Base-by-base conservation (phyloP, 2,797 vertebrate genomes). In the Margarornis squamiger region DNA sequence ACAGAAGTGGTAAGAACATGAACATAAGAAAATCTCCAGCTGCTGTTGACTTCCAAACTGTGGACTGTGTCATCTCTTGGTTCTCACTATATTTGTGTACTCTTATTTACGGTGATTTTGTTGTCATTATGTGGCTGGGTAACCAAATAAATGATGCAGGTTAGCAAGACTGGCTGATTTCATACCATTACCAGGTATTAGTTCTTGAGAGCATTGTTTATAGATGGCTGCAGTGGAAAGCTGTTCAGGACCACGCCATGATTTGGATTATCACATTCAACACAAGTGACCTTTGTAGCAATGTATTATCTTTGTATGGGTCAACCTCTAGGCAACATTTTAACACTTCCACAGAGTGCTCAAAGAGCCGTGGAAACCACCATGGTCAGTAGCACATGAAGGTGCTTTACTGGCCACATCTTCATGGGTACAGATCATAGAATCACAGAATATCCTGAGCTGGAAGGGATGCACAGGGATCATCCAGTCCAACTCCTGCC, bases 361-460 rank as follows among this genome's bases (percentile, higher is more conserved):
- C 12, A 13, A 18, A 88, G 41, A 29, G 16, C 55, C 14, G 3
- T 21, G 23, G 14, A 34, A 38, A 79, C 78, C 66, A 54, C 49
- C 10, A 12, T 1, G 1, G 23, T 59, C 46, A 51, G 29, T 67
- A 38, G 61, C 1, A 1, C 17, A 41, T 5, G 0, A 30, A 61
- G 71, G 12, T 45, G 58, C 38, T 90, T 79, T 57, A 48, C 27
- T 38, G n/a, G 68, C 48, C 48, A 14, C 36, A 18, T 46, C 27
- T 79, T 27, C 21, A 2, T 12, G 22, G 6, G 22, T 45, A 39
- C 36, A 55, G 30, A 12, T n/a, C 41, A 12, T n/a, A 24, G 30
- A 61, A 39, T 12, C 17, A 29, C 12, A 39, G 58, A 63, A 43
- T 65, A 45, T 45, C 15, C 62, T n/a, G 62, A n/a, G 62, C 16